Evolutionary conservation across 2,797 vertebrate genomes (phyloP).

Genomic region (Cercopithecus hamlyni): DNA sequence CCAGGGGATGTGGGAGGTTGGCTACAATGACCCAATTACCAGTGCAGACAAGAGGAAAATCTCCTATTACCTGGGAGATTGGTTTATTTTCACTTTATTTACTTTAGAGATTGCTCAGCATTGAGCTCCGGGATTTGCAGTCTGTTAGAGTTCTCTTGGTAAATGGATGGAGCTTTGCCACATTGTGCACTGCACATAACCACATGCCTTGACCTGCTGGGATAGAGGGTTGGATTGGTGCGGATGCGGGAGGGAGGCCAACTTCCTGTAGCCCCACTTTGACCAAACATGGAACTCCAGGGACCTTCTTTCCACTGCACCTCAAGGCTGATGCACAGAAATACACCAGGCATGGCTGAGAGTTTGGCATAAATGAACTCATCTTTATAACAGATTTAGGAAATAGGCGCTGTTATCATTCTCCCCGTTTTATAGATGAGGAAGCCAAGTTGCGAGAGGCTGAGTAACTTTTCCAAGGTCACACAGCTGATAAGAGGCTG

Average conservation of each 20-base stretch:
- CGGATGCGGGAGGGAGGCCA: not conserved
- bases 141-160: not conserved
- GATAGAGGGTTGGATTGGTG: not conserved
- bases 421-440: not conserved
- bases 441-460: not conserved
- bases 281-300: not conserved
- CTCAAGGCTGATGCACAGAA: not conserved
- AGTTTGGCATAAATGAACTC: too few relatives aligned
- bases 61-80: constrained; percentile 46
- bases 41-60: constrained; percentile 54
- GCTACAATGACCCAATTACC: not conserved
- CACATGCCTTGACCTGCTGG: not conserved
- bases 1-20: not conserved
- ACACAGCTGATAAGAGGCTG: not conserved
- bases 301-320: not conserved
- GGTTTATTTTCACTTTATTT: constrained; percentile 66
- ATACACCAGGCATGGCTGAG: not conserved
- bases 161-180: not conserved
- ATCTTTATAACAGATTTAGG: not conserved
- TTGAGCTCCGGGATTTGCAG: not conserved
- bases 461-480: not conserved
- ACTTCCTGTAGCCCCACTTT: not conserved
- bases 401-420: not conserved
- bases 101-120: not conserved
- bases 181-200: not conserved